Conservation (phyloP, 2,888 invertebrate genomes). For the Ectropis crepuscularia region DNA sequence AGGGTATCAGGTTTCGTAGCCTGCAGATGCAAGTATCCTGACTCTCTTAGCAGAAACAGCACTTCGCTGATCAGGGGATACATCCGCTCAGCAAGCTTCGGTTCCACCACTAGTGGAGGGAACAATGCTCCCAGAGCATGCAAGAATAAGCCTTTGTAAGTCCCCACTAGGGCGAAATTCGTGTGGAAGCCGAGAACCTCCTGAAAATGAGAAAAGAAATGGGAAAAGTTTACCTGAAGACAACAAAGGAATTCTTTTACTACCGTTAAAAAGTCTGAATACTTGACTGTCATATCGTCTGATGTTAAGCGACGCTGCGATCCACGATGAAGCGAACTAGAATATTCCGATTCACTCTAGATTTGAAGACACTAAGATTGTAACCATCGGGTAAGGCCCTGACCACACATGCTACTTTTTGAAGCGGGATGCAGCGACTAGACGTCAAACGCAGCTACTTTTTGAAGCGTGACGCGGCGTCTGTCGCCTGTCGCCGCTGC, state of each 20-base stretch:
- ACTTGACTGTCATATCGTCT: no score
- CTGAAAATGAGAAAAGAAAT: constrained; percentile 9
- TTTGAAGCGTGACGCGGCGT: no score
- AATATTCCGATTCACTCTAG: no score
- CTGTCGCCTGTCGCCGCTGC: no score
- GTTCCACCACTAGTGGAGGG: constrained; percentile 26
- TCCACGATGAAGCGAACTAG: no score
- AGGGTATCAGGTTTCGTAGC: constrained; percentile 36
- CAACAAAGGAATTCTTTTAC: background rate
- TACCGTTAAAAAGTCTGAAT: no score
- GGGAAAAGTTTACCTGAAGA: background rate
- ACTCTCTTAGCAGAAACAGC: constrained; percentile 4
- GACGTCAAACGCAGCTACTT: no score
- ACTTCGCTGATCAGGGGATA: constrained; percentile 18
- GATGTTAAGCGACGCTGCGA: no score
- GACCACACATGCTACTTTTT: no score
- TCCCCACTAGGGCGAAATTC: constrained; percentile 13
- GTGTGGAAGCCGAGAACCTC: constrained; percentile 31
- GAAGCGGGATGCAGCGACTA: no score
- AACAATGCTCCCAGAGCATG: constrained; percentile 5
- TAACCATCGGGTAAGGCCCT: no score
- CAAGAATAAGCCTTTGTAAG: constrained; percentile 7
- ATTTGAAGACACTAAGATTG: no score
- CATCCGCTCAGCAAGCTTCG: constrained; percentile 25
- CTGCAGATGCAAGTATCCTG: constrained; percentile 32